Evolutionary conservation across 2,888 invertebrate species (phyloP).

Genomic region (Rosalia funebris): DNA sequence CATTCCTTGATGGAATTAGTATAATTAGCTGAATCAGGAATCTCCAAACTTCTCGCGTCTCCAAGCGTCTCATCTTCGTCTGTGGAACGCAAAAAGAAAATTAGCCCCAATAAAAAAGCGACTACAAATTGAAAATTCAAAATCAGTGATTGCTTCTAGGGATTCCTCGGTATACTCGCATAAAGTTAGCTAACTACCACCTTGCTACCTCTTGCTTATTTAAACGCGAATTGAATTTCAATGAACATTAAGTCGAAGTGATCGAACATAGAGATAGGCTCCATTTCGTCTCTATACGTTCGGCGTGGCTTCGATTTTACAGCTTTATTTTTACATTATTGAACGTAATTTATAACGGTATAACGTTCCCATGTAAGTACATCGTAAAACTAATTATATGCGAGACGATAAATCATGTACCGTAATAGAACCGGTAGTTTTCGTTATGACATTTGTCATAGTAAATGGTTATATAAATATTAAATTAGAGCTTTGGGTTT

Average conservation of each 20-base stretch:
- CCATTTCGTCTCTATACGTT: slow-evolving; percentile 20
- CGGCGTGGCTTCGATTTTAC: slow-evolving; percentile 21
- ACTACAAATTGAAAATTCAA: too few species aligned
- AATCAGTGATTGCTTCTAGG: too few species aligned
- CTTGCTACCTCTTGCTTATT: slow-evolving; percentile 27
- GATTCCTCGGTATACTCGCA: slow-evolving; percentile 14
- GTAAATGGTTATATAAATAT: slow-evolving; percentile 12
- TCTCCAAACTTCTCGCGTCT: too few species aligned
- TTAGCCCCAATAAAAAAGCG: too few species aligned
- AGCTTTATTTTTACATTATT: slow-evolving; percentile 35
- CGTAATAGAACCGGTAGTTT: not conserved
- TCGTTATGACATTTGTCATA: slow-evolving; percentile 14
- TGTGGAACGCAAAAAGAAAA: too few species aligned
- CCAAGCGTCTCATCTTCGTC: too few species aligned
- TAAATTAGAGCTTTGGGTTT: too few species aligned
- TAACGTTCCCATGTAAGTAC: slow-evolving; percentile 28
- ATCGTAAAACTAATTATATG: slow-evolving; percentile 31
- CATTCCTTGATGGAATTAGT: too few species aligned
- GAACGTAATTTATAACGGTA: slow-evolving; percentile 29
- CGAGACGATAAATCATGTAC: slow-evolving; percentile 25
- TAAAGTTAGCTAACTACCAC: slow-evolving; percentile 26
- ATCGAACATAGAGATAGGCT: slow-evolving; percentile 32
- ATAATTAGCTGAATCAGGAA: too few species aligned
- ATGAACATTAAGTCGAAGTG: slow-evolving; percentile 35
- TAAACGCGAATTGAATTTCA: slow-evolving; percentile 27